Percentiles rank a stretch among this genome's conserved stretches.
Conservation (phyloP, 2,888 invertebrate genomes). For the Digitonthophagus gazella region DNA sequence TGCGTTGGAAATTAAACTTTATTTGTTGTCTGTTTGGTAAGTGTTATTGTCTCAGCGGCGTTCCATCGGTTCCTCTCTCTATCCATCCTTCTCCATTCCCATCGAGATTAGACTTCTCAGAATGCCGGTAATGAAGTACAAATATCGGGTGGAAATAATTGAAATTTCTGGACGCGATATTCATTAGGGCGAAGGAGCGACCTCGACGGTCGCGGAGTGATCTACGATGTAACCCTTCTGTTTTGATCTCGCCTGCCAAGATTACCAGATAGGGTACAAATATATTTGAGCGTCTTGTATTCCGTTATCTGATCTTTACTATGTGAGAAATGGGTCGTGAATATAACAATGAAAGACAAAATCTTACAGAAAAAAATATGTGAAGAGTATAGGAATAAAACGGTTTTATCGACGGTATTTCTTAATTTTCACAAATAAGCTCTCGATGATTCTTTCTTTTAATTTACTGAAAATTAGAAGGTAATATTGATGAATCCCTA, state of each 20-base stretch:
- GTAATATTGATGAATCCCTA: too few species aligned
- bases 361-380: too few species aligned
- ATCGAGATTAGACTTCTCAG: slow-evolving; percentile 8
- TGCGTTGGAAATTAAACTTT: slow-evolving; percentile 25
- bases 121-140: slow-evolving; percentile 13
- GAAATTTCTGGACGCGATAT: slow-evolving; percentile 14
- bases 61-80: background rate
- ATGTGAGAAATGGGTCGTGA: too few species aligned
- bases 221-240: background rate
- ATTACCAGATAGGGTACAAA: background rate
- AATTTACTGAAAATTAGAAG: too few species aligned
- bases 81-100: background rate
- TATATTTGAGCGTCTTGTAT: background rate
- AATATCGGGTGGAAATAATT: slow-evolving; percentile 10
- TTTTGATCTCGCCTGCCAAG: slow-evolving; percentile 9
- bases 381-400: too few species aligned
- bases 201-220: background rate
- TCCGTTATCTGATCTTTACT: too few species aligned
- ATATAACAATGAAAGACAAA: too few species aligned
- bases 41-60: slow-evolving; percentile 22
- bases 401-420: too few species aligned
- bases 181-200: background rate
- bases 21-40: slow-evolving; percentile 24
- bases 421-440: too few species aligned
- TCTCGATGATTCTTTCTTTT: too few species aligned